Conservation (phyloP, 1,140 invertebrate species). For the Paramacrobiotus metropolitanus region DNA sequence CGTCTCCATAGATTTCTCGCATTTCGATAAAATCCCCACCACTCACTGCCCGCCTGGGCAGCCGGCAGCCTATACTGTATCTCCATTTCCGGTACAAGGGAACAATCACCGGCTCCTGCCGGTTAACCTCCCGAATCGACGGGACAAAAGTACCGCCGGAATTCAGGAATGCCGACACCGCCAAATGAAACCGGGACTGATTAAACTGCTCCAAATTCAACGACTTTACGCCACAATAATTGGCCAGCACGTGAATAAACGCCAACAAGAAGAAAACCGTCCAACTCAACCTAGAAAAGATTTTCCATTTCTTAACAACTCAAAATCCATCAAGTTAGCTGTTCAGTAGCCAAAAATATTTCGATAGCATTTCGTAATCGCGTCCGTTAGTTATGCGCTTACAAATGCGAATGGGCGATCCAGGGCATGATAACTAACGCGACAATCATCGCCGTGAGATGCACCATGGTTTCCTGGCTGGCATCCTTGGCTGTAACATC, state of each 20-base stretch:
- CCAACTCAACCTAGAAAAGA: constrained; percentile 35
- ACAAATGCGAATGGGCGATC: constrained; percentile 27
- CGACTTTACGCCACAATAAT: constrained; percentile 55
- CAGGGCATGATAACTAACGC: constrained; percentile 48
- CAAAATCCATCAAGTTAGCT: too few species aligned
- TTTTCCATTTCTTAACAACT: neutral
- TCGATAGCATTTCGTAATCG: too few species aligned
- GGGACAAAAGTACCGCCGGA: constrained; percentile 8
- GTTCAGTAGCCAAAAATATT: too few species aligned
- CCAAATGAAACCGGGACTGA: constrained; percentile 39
- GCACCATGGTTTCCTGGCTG: constrained; percentile 83
- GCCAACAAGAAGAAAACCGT: constrained; percentile 44
- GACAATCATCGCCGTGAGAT: constrained; percentile 51
- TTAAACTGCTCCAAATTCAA: constrained; percentile 53
- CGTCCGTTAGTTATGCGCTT: too few species aligned
- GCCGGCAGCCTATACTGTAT: neutral
- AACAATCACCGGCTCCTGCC: neutral
- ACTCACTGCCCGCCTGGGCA: neutral
- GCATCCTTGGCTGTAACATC: constrained; percentile 63
- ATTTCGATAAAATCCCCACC: neutral
- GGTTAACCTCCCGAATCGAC: neutral
- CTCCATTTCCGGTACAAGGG: neutral
- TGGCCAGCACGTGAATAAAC: constrained; percentile 53
- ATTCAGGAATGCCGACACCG: constrained; percentile 34
- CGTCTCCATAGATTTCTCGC: neutral